Conservation (phyloP, 1,140 invertebrate species). For the Geopemphigus sp. region DNA sequence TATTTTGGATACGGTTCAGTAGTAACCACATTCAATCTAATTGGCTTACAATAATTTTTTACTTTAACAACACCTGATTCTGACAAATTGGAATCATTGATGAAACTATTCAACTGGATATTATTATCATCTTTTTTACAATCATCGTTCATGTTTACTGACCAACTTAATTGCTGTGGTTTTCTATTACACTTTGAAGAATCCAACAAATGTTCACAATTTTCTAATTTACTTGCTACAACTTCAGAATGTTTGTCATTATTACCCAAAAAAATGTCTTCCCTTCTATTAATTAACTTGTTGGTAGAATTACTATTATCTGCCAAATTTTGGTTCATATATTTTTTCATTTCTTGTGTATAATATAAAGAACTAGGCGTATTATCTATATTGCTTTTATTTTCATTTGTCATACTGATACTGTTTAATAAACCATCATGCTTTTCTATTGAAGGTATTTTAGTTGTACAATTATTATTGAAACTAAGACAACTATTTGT, state of each 20-base stretch:
- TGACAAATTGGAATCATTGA: neutral
- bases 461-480: constrained; percentile 1
- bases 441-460: neutral
- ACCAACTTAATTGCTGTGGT: neutral
- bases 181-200: neutral
- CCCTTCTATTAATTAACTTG: neutral
- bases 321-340: neutral
- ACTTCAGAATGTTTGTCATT: neutral
- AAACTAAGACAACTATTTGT: neutral
- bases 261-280: neutral
- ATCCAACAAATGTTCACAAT: neutral
- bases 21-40: constrained; percentile 17
- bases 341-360: neutral
- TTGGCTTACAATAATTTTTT: neutral
- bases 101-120: neutral
- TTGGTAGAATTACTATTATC: neutral
- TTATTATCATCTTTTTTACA: neutral
- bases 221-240: neutral
- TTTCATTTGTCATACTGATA: neutral
- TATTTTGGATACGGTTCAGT: constrained; percentile 46
- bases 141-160: neutral
- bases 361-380: neutral
- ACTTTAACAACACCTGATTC: neutral
- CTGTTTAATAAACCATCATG: neutral
- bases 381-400: neutral